These are phyloP conservation scores for Sebastes vulpes DNA, from an alignment of 2,797 vertebrate species.

Conservation along the genomic window DNA sequence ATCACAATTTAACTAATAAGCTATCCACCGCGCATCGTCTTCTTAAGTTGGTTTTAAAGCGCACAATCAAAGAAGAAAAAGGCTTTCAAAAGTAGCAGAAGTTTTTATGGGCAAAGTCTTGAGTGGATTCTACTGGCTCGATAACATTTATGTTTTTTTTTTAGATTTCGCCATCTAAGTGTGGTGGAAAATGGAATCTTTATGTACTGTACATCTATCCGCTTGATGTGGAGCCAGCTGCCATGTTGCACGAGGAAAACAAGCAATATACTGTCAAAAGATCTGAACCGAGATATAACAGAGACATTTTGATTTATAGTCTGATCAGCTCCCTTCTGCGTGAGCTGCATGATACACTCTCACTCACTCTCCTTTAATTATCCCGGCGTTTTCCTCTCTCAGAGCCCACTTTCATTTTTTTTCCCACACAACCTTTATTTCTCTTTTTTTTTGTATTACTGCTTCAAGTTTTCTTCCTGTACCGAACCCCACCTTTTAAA, in stretches of 20 bases:
- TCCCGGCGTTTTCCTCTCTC: constrained; percentile 20
- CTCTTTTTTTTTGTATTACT: background rate
- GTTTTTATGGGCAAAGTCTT: constrained; percentile 14
- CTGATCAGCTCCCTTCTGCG: constrained; percentile 70
- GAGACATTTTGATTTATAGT: constrained; percentile 81
- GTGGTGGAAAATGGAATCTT: constrained; percentile 54
- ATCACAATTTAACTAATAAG: constrained; percentile 15
- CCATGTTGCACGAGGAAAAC: constrained; percentile 69
- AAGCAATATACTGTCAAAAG: constrained; percentile 80
- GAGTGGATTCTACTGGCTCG: constrained; percentile 15
- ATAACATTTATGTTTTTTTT: constrained; percentile 30
- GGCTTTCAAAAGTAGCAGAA: constrained; percentile 15
- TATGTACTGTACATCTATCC: constrained; percentile 65
- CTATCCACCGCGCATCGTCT: background rate
- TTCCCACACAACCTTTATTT: constrained; percentile 1
- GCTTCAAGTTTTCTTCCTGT: constrained; percentile 26
- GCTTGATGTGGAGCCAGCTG: constrained; percentile 65
- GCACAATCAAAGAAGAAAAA: constrained; percentile 22
- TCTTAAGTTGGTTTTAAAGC: constrained; percentile 16
- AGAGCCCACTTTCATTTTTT: constrained; percentile 7
- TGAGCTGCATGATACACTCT: constrained; percentile 51
- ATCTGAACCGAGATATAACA: constrained; percentile 72
- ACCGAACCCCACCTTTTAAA: constrained; percentile 16
- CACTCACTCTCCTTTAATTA: constrained; percentile 51
- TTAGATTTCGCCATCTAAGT: constrained; percentile 46